These are phyloP conservation scores for Tromatobia lineatoria DNA, from an alignment of 2,888 invertebrate genomes.

Conservation along the genomic window DNA sequence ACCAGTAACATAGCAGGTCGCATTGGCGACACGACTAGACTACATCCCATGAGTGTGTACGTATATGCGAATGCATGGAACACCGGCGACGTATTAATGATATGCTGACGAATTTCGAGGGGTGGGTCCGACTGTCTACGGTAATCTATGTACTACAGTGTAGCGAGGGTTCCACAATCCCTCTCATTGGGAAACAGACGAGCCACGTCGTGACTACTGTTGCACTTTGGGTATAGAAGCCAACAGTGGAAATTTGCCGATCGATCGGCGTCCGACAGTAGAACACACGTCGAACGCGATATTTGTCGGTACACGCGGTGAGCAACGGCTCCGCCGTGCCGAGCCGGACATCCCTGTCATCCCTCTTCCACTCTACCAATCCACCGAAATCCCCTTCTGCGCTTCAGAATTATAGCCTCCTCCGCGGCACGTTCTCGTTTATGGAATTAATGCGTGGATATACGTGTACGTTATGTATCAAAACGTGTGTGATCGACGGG, in stretches of 20 bases:
- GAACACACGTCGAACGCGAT: slow-evolving; percentile 61
- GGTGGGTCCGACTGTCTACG: slow-evolving; percentile 44
- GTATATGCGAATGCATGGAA: neutral
- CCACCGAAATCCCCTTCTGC: slow-evolving; percentile 11
- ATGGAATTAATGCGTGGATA: slow-evolving; percentile 61
- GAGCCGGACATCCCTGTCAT: slow-evolving; percentile 47
- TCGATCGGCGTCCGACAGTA: slow-evolving; percentile 21
- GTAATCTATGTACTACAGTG: slow-evolving; percentile 54
- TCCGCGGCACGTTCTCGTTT: slow-evolving; percentile 54
- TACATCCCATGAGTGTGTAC: slow-evolving; percentile 4
- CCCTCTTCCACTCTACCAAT: slow-evolving; percentile 22
- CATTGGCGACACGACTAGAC: slow-evolving; percentile 17
- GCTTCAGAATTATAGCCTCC: slow-evolving; percentile 32
- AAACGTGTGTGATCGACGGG: slow-evolving; percentile 47
- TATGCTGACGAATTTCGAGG: slow-evolving; percentile 65
- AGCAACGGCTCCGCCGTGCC: slow-evolving; percentile 54
- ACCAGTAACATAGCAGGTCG: slow-evolving; percentile 23
- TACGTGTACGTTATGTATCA: slow-evolving; percentile 59
- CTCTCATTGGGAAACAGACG: slow-evolving; percentile 20
- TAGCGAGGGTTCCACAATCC: slow-evolving; percentile 10
- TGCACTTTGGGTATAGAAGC: neutral
- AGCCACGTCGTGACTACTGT: slow-evolving; percentile 12
- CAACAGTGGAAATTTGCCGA: slow-evolving; percentile 48
- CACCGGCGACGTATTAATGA: slow-evolving; percentile 62
- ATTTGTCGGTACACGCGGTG: slow-evolving; percentile 64